Percentiles rank a stretch among this genome's conserved stretches.
These are phyloP conservation scores for Dipodomys merriami DNA, from an alignment of 2,113 vertebrate species.

Conservation along the genomic window DNA sequence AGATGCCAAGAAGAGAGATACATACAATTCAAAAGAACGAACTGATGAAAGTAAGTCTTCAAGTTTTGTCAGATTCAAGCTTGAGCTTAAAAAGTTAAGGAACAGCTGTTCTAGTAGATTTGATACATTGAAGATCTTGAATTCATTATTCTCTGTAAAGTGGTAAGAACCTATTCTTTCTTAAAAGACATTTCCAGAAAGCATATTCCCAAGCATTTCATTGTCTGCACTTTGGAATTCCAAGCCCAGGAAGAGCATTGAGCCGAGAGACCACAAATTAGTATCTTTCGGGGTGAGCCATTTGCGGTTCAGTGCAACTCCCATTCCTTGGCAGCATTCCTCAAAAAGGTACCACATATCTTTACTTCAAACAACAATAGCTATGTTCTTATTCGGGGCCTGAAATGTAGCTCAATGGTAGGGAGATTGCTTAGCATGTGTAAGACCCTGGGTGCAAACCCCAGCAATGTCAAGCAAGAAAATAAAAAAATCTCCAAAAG, in stretches of 20 bases:
- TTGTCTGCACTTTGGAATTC: not conserved
- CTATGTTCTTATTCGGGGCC: not conserved
- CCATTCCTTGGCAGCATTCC: not conserved
- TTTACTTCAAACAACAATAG: not conserved
- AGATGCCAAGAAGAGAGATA: not conserved
- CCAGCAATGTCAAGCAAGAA: not conserved
- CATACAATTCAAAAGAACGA: not conserved
- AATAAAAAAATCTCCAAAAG: not conserved
- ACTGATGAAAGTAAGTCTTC: too few species aligned
- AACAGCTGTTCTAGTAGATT: too few species aligned
- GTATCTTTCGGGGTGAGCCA: not conserved
- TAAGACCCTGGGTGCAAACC: not conserved
- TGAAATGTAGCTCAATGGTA: not conserved
- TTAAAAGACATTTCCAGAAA: constrained; percentile 14
- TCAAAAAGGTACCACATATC: not conserved
- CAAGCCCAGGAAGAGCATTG: not conserved
- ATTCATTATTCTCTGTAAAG: not conserved
- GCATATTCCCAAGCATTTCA: not conserved
- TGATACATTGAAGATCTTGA: too few species aligned
- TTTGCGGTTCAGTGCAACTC: not conserved
- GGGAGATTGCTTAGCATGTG: not conserved
- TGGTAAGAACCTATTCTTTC: not conserved
- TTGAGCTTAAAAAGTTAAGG: too few species aligned
- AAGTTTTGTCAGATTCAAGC: too few species aligned
- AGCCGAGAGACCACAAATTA: not conserved